Evolutionary conservation across 1,140 invertebrate genomes (phyloP).

Genomic region (Polypedilum pembai): DNA sequence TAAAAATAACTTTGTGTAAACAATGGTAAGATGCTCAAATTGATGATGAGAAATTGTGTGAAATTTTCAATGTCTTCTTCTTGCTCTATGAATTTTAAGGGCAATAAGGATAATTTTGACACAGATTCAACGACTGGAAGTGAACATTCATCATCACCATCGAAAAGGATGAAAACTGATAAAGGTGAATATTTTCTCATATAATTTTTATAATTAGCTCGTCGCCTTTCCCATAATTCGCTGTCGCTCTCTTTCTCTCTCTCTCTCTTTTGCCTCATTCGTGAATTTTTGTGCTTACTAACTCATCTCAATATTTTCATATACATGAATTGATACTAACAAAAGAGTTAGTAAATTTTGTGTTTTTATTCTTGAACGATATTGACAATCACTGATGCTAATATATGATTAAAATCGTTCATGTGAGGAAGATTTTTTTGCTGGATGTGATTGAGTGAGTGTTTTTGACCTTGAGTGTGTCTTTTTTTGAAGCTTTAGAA

Average conservation of each 20-base stretch:
- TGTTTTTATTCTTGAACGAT: not conserved
- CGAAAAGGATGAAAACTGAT: not conserved
- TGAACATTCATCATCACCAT: constrained; percentile 21
- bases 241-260: not conserved
- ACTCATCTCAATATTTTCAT: too few relatives aligned
- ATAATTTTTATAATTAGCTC: not conserved
- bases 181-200: constrained; percentile 17
- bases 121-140: constrained; percentile 16
- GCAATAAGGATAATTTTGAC: constrained; percentile 13
- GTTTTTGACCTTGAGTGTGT: too few relatives aligned
- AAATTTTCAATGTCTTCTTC: not conserved
- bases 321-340: too few relatives aligned
- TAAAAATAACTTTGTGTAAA: not conserved
- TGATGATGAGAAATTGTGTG: not conserved
- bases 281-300: not conserved
- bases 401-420: too few relatives aligned
- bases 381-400: not conserved
- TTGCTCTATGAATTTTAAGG: not conserved
- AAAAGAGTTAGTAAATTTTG: not conserved
- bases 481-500: too few relatives aligned
- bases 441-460: too few relatives aligned
- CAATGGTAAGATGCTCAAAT: not conserved
- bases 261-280: not conserved
- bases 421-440: too few relatives aligned
- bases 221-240: constrained; percentile 12